Percentiles rank a stretch among this genome's conserved stretches.
Conservation (phyloP, 2,797 vertebrate genomes). For the Phrynocephalus forsythii region DNA sequence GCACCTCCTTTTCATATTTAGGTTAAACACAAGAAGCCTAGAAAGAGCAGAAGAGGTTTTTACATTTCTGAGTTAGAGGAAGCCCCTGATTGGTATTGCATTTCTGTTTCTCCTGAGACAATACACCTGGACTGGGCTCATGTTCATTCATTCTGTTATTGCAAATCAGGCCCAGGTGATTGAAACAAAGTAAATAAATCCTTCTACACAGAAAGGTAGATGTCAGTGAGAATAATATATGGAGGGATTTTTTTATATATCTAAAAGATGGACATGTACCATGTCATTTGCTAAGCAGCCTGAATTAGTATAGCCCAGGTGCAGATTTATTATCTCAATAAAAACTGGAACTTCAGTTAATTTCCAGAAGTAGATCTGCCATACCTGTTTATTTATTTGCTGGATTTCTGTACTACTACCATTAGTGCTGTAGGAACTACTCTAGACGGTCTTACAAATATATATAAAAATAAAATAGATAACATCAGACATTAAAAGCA, state of each 20-base stretch:
- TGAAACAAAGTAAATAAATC: neutral
- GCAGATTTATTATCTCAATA: constrained; percentile 1
- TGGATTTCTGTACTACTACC: neutral
- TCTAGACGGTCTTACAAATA: too few relatives aligned
- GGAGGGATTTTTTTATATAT: neutral
- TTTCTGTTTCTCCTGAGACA: neutral
- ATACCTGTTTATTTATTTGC: too few relatives aligned
- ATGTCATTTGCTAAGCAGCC: neutral
- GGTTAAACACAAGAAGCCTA: neutral
- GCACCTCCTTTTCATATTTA: neutral
- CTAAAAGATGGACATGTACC: neutral
- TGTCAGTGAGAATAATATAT: neutral
- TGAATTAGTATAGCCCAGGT: neutral
- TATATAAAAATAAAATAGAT: too few relatives aligned
- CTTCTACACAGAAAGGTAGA: neutral
- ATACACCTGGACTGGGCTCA: neutral
- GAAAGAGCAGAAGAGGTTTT: neutral
- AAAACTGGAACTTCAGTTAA: neutral
- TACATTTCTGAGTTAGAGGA: neutral
- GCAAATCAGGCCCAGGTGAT: neutral
- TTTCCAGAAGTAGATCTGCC: neutral
- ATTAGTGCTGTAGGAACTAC: too few relatives aligned
- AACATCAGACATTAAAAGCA: too few relatives aligned
- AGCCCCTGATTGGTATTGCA: neutral
- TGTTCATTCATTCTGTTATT: neutral